phyloP scores from a whole-genome alignment of 1,140 invertebrate species.

The Centruroides sculpturatus region DNA sequence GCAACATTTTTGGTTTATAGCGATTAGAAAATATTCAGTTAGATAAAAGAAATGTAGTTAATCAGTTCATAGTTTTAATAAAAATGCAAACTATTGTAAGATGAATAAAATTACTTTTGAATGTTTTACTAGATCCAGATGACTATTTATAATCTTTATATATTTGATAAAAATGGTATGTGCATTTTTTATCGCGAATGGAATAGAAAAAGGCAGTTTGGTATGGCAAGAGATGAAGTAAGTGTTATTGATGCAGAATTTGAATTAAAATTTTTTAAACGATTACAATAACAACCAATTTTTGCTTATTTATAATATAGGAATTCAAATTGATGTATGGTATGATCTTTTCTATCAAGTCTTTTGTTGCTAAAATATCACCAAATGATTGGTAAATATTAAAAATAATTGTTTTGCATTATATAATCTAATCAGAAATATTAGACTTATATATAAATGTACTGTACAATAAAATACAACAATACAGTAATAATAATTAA shows the following conservation, averaged over 20 bases:
- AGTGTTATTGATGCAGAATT: conserved; percentile 8
- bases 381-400: conserved; percentile 51
- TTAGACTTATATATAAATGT: too few relatives aligned
- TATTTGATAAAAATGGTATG: conserved; percentile 82
- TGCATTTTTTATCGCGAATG: conserved; percentile 89
- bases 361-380: conserved; percentile 89
- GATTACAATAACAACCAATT: neutral
- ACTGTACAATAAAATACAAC: too few relatives aligned
- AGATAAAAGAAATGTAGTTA: too few relatives aligned
- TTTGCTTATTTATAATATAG: conserved; percentile 38
- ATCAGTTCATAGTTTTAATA: too few relatives aligned
- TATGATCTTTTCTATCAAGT: conserved; percentile 94
- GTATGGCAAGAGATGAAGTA: conserved; percentile 84
- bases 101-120: too few relatives aligned
- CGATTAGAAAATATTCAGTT: too few relatives aligned
- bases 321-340: conserved; percentile 97
- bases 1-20: too few relatives aligned
- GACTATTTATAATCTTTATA: conserved; percentile 92
- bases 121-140: conserved; percentile 32
- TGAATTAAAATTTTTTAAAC: neutral
- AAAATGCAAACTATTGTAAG: too few relatives aligned
- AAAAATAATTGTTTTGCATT: too few relatives aligned
- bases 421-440: too few relatives aligned
- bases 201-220: conserved; percentile 83
- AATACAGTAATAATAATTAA: neutral